Evolutionary conservation across 2,888 invertebrate species (phyloP), one percentile per base, ranked within the genome.

Genomic region (Biston betularia): DNA sequence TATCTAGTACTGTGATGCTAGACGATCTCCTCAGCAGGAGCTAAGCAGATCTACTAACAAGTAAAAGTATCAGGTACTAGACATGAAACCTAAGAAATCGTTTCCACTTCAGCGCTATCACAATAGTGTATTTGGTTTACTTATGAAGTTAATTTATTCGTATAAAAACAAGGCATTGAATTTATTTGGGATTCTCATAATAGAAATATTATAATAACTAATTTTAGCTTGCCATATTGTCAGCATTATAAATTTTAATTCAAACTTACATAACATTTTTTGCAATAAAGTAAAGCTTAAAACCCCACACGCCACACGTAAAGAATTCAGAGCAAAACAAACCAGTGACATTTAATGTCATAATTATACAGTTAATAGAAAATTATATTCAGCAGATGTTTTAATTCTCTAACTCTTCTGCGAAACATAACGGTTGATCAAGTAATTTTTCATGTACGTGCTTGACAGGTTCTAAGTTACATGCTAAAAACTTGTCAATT

Each of bases 191-290:
- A 81, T 53, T 68, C 62, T n/a, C 53, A 65, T 24, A 38, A 4
- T 50, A 45, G 46, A 60, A 66, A 62, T 63, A 57, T 72, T 71
- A 76, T 75, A 83, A 82, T 83, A 75, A 76, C 82, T 84, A 66
- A 67, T 71, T 76, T 73, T 76, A 80, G 75, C 76, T 84, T 79
- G 87, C 87, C 81, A 90, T 92, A 93, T 93, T 93, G 92, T 93
- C 93, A 81, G 87, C 84, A 80, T 87, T 58, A 40, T 40, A 58
- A 82, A 44, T 44, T n/a, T 11, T 42, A n/a, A 42, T 24, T 24
- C 24, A 7, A 54, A 4, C 38, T 0, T 38, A 38, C 38, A 38
- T 35, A 35, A 14, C 11, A 40, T 53, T n/a, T 33, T 49, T 42
- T 40, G 63, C 61, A 57, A 45, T 55, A 58, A 65, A 68, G 35